Evolutionary conservation across 2,888 invertebrate genomes (phyloP).

Genomic region (Pammene fasciana): DNA sequence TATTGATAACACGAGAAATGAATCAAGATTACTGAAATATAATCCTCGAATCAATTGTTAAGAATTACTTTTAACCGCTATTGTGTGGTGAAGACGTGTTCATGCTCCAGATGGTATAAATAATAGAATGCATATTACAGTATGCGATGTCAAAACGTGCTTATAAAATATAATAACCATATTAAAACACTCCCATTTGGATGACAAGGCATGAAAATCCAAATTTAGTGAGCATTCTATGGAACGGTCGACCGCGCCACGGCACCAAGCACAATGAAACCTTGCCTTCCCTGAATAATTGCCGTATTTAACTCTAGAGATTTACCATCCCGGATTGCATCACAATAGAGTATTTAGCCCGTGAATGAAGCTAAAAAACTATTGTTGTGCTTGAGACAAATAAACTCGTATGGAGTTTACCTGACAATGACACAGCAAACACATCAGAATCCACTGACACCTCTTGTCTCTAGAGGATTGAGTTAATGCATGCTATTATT

Average conservation of each 20-base stretch:
- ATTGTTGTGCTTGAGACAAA: conserved; percentile 53
- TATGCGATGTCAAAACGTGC: conserved; percentile 56
- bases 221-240: conserved; percentile 71
- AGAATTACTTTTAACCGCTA: conserved; percentile 29
- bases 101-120: conserved; percentile 38
- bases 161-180: conserved; percentile 61
- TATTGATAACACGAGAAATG: conserved; percentile 65
- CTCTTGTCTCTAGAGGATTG: background rate
- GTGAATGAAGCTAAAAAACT: conserved; percentile 66
- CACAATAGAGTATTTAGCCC: conserved; percentile 67
- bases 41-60: conserved; percentile 45
- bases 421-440: conserved; percentile 27
- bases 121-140: conserved; percentile 33
- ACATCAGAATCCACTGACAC: conserved; percentile 7
- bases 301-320: conserved; percentile 73
- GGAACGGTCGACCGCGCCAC: conserved; percentile 54
- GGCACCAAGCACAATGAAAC: conserved; percentile 68
- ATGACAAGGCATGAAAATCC: conserved; percentile 78
- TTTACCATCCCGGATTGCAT: conserved; percentile 64
- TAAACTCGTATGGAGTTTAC: conserved; percentile 44
- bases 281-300: conserved; percentile 76
- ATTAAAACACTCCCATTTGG: conserved; percentile 69
- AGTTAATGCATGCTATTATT: background rate
- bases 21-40: conserved; percentile 69
- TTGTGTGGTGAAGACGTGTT: conserved; percentile 38